These are phyloP conservation scores for Spheniscus humboldti DNA, from an alignment of 2,797 vertebrate genomes.

Conservation along the genomic window DNA sequence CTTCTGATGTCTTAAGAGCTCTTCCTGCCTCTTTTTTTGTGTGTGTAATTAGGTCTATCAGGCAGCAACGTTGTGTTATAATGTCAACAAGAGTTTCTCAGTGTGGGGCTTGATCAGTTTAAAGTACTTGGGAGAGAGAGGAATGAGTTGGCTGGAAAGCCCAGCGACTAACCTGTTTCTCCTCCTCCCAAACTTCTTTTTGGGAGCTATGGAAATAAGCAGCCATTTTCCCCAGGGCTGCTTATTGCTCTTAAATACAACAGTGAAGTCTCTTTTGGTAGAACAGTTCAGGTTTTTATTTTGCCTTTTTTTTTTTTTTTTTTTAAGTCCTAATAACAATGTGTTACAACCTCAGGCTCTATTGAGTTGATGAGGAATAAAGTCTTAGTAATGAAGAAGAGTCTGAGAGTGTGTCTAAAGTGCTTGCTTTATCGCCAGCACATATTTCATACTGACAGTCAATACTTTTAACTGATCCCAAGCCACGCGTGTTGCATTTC, in stretches of 20 bases:
- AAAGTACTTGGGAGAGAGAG: neutral
- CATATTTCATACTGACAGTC: conserved; percentile 43
- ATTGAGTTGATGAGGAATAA: conserved; percentile 19
- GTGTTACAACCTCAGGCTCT: neutral
- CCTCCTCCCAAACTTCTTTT: neutral
- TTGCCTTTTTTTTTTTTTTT: neutral
- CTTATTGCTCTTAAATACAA: neutral
- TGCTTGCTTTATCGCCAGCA: conserved; percentile 23
- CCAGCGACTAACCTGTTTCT: neutral
- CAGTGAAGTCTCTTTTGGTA: neutral
- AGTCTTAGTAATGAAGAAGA: conserved; percentile 39
- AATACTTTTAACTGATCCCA: conserved; percentile 32
- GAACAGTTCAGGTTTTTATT: neutral
- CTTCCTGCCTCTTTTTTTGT: neutral
- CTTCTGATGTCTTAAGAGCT: neutral
- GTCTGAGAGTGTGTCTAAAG: neutral
- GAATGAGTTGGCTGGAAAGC: neutral
- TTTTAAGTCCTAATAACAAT: neutral
- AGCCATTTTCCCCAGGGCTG: neutral
- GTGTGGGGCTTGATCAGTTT: neutral
- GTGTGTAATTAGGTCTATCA: neutral
- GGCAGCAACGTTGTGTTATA: accelerated
- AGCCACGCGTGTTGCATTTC: neutral
- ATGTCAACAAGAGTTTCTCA: neutral
- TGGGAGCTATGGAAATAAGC: neutral